These are phyloP conservation scores for Grantiella picta DNA, from an alignment of 2,113 vertebrate genomes.

Conservation along the genomic window DNA sequence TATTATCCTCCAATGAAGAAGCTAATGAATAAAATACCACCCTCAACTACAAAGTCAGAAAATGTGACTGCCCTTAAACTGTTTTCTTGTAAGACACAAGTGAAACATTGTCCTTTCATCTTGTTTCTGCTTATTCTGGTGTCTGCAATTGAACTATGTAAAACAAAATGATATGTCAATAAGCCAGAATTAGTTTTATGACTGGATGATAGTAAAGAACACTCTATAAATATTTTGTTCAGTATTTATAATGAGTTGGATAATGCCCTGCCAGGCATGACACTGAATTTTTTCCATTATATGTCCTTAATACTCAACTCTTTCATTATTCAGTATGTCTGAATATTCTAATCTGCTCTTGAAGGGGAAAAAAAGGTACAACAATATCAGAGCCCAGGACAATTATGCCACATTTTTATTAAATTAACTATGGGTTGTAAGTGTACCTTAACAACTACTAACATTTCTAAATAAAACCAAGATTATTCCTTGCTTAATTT, in stretches of 20 bases:
- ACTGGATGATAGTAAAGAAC: background rate
- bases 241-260: background rate
- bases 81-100: background rate
- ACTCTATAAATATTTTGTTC: background rate
- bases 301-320: conserved; percentile 33
- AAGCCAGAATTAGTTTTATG: background rate
- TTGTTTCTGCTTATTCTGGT: background rate
- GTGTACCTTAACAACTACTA: conserved; percentile 44
- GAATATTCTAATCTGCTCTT: conserved; percentile 43
- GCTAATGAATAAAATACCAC: background rate
- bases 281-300: conserved; percentile 27
- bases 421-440: background rate
- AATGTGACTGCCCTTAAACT: background rate
- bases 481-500: background rate
- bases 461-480: conserved; percentile 28
- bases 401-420: conserved; percentile 13
- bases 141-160: background rate
- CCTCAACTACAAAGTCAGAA: background rate
- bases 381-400: background rate
- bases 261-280: conserved; percentile 18
- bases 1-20: background rate
- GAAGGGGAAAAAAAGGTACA: background rate
- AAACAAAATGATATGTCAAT: background rate
- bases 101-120: background rate
- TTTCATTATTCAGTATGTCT: conserved; percentile 53